Evolutionary conservation across 2,888 invertebrate genomes (phyloP).

Genomic region (Xylocampa areola): DNA sequence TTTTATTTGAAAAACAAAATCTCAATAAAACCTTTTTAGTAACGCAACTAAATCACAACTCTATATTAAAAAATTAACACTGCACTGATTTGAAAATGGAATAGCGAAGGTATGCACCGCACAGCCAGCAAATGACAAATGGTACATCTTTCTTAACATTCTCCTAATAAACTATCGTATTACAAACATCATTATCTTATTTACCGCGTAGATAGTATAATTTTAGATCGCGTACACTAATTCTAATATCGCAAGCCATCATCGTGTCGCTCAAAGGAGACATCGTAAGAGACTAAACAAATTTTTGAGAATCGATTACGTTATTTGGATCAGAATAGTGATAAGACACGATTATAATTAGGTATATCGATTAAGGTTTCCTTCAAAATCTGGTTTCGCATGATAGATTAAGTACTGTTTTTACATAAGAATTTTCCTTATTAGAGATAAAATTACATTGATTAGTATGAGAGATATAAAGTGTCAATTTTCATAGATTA

Average conservation of each 20-base stretch:
- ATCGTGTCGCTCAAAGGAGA: constrained; percentile 31
- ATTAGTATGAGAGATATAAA: too few species aligned
- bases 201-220: constrained; percentile 41
- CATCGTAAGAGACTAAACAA: constrained; percentile 26
- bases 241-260: constrained; percentile 46
- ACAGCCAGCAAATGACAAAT: constrained; percentile 29
- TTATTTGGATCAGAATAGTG: constrained; percentile 35
- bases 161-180: constrained; percentile 35
- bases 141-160: constrained; percentile 25
- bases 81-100: constrained; percentile 13
- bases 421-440: too few species aligned
- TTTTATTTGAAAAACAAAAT: background rate
- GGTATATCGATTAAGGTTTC: too few species aligned
- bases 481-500: too few species aligned
- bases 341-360: constrained; percentile 28
- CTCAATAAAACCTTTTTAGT: constrained; percentile 9
- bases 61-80: constrained; percentile 11
- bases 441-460: too few species aligned
- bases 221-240: constrained; percentile 35
- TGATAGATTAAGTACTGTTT: too few species aligned
- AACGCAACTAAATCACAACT: background rate
- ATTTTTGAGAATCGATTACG: constrained; percentile 23
- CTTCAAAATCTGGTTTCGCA: too few species aligned
- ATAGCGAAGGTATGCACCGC: constrained; percentile 18
- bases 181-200: constrained; percentile 38